Base-by-base conservation (phyloP, 2,113 vertebrate genomes). In the Hylia prasina region DNA sequence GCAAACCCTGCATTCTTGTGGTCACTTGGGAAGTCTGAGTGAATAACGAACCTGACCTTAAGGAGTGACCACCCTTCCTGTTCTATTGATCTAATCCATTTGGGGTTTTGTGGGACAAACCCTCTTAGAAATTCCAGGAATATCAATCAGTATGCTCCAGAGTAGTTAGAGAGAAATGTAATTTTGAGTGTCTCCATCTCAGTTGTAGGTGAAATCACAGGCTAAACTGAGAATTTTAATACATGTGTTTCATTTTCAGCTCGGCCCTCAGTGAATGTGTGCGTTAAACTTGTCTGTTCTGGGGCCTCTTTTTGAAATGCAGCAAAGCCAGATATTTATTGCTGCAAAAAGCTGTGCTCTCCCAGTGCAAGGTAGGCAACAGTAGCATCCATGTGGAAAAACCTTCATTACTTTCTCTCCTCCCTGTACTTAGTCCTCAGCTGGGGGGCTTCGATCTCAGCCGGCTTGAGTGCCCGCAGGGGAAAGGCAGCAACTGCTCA, bases 1-100 rank as follows among this genome's bases (percentile, higher is more conserved):
- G 51, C 63, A 95, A 94, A 73, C 57, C 33, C 83, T 87, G 60
- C 15, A 13, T 87, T 96, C 72, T 81, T 94, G 91, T 81, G 91
- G 80, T 89, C 82, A 71, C 17, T 94, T 87, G 76, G 81, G 63
- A 82, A 81, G 60, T 81, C 90, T 83, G 75, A 64, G 82, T 69
- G 79, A 88, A 63, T 73, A 86, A 83, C 0, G 19, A 86, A 54
- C 30, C 42, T 79, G 87, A 44, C 63, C 47, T 66, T 54, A 78
- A 88, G 68, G 42, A 73, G 27, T 90, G 76, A 57, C 75, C 75
- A 92, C 58, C 71, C 64, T 94, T 94, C 82, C 79, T 83, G 40
- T 72, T 82, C 50, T 61, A 65, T 73, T 77, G 68, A 76, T 82
- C 71, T 90, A 54, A 81, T 70, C 80, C 31, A 25, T 63, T 89